Conservation (phyloP, 2,888 invertebrate genomes). For the Timandra comae region DNA sequence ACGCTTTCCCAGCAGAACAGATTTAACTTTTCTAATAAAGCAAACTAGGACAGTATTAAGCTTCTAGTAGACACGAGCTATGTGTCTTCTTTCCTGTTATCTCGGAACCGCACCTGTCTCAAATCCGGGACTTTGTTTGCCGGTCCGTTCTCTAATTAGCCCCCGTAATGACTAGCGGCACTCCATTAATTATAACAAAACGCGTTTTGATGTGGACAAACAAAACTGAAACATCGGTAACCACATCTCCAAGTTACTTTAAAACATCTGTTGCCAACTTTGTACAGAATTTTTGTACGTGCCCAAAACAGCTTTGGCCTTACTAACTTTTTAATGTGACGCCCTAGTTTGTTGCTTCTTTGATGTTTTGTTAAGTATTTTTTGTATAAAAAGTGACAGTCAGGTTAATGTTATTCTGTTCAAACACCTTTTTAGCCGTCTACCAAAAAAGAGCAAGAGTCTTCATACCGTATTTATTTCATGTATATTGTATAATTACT, state of each 20-base stretch:
- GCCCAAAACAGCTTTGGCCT: conserved; percentile 20
- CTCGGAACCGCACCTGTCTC: conserved; percentile 51
- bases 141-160: conserved; percentile 55
- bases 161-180: conserved; percentile 49
- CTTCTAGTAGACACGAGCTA: conserved; percentile 33
- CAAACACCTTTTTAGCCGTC: no score
- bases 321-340: conserved; percentile 32
- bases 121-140: conserved; percentile 46
- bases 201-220: conserved; percentile 37
- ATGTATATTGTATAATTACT: no score
- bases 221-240: conserved; percentile 36
- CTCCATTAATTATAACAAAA: conserved; percentile 61
- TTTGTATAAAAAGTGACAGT: no score
- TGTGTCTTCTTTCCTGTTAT: conserved; percentile 35
- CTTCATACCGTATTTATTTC: no score
- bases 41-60: conserved; percentile 29
- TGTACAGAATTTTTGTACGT: conserved; percentile 36
- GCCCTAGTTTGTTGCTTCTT: conserved; percentile 25
- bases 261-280: conserved; percentile 38
- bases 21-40: conserved; percentile 27
- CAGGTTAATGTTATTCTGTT: no score
- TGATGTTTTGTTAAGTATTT: conserved; percentile 23
- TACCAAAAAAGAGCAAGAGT: no score
- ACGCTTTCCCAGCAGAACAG: conserved; percentile 17
- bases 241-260: conserved; percentile 32